These are phyloP conservation scores for Chinchilla lanigera DNA, from an alignment of 2,113 vertebrate genomes.

Conservation along the genomic window DNA sequence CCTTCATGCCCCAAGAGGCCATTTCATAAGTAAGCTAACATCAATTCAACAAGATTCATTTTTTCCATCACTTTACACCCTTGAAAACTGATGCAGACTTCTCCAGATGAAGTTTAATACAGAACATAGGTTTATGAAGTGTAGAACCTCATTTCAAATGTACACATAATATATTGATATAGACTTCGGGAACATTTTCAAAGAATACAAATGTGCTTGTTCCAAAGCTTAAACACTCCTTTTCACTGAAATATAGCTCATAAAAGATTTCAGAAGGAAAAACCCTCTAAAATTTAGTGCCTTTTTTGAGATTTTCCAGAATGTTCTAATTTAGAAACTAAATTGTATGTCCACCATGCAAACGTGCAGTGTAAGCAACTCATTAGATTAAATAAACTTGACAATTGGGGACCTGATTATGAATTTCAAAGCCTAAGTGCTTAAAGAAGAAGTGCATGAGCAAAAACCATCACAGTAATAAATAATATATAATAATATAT, in stretches of 20 bases:
- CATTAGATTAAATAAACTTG: slow-evolving; percentile 60
- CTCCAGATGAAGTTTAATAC: slow-evolving; percentile 80
- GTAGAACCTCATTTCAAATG: slow-evolving; percentile 77
- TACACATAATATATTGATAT: slow-evolving; percentile 62
- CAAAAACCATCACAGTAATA: not conserved
- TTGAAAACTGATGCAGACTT: slow-evolving; percentile 79
- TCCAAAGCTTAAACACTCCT: slow-evolving; percentile 56
- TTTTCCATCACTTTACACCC: slow-evolving; percentile 83
- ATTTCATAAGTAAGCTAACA: slow-evolving; percentile 84
- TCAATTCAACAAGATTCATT: slow-evolving; percentile 83
- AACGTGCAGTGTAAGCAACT: slow-evolving; percentile 34
- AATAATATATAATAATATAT: not conserved
- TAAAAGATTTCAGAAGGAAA: slow-evolving; percentile 57
- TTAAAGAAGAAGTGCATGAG: not conserved
- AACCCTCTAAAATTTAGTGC: slow-evolving; percentile 49
- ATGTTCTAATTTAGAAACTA: slow-evolving; percentile 58
- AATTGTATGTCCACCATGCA: slow-evolving; percentile 10
- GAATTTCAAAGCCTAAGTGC: slow-evolving; percentile 41
- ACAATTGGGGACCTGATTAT: slow-evolving; percentile 35
- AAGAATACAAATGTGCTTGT: slow-evolving; percentile 47
- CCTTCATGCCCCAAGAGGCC: slow-evolving; percentile 76
- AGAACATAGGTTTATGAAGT: slow-evolving; percentile 79
- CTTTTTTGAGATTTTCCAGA: slow-evolving; percentile 64
- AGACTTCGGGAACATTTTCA: slow-evolving; percentile 69
- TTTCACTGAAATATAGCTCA: slow-evolving; percentile 53